These are phyloP conservation scores for Callyntrura guangdongensis DNA, from an alignment of 2,888 invertebrate genomes.

Conservation along the genomic window DNA sequence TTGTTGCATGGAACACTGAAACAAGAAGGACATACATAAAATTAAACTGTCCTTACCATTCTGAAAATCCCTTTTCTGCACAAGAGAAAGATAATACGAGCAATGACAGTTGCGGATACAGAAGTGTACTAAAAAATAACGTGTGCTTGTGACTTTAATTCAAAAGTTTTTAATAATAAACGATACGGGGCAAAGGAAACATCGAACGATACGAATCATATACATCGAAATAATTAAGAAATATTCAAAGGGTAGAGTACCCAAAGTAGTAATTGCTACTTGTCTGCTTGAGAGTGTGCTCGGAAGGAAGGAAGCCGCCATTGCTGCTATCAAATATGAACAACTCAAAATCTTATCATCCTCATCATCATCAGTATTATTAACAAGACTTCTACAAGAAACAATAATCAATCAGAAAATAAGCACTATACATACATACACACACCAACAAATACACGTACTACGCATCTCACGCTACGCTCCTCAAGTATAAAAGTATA, in stretches of 20 bases:
- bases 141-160: too few relatives aligned
- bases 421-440: not conserved
- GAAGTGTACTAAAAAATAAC: too few relatives aligned
- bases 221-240: not conserved
- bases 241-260: not conserved
- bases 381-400: conserved; percentile 65
- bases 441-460: not conserved
- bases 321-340: conserved; percentile 1
- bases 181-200: too few relatives aligned
- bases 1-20: conserved; percentile 1
- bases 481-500: conserved; percentile 25
- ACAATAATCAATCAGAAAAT: conserved; percentile 60
- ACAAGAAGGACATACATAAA: not conserved
- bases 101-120: conserved; percentile 6
- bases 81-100: conserved; percentile 7
- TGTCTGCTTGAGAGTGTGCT: not conserved
- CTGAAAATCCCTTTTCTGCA: not conserved
- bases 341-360: conserved; percentile 49
- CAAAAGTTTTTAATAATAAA: not conserved
- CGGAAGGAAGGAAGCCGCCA: not conserved
- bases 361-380: conserved; percentile 66
- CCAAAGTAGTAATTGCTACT: not conserved
- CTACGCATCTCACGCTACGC: conserved; percentile 62
- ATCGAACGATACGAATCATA: not conserved
- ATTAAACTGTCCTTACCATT: not conserved